A percentile compares a stretch with the other conserved stretches of the same genome.
Evolutionary conservation across 2,797 vertebrate genomes (phyloP).

Genomic region (Pelobates cultripes): DNA sequence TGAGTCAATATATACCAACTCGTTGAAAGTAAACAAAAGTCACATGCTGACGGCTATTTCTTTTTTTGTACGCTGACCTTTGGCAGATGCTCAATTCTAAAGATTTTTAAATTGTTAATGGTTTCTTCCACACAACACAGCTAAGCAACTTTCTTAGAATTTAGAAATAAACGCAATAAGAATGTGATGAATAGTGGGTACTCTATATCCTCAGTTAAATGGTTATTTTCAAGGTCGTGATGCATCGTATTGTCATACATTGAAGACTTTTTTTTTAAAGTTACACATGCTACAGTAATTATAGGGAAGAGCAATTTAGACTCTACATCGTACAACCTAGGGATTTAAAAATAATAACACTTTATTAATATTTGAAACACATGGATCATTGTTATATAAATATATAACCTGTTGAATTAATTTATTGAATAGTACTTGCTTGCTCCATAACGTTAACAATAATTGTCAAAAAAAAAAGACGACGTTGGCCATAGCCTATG

Average conservation of each 20-base stretch:
- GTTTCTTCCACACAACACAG: not conserved
- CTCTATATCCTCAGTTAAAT: not conserved
- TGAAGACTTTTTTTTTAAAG: no score
- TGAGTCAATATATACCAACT: not conserved
- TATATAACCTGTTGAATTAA: no score
- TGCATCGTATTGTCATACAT: not conserved
- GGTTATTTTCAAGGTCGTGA: not conserved
- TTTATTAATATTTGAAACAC: no score
- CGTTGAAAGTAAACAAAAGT: slow-evolving; percentile 3
- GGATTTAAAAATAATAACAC: no score
- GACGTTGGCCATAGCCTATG: no score
- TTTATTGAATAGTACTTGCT: no score
- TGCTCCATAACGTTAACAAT: no score
- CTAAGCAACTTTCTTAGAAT: not conserved
- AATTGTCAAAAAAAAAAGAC: no score
- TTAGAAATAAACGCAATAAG: not conserved
- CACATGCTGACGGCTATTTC: not conserved
- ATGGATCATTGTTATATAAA: no score
- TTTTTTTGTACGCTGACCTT: slow-evolving; percentile 4
- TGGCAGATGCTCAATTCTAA: slow-evolving; percentile 6
- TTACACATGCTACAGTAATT: no score
- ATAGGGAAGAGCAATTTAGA: no score
- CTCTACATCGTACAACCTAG: no score
- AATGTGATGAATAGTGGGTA: not conserved
- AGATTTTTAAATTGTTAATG: not conserved